Evolutionary conservation across 2,888 invertebrate species (phyloP).

Genomic region (Harpalus rufipes): DNA sequence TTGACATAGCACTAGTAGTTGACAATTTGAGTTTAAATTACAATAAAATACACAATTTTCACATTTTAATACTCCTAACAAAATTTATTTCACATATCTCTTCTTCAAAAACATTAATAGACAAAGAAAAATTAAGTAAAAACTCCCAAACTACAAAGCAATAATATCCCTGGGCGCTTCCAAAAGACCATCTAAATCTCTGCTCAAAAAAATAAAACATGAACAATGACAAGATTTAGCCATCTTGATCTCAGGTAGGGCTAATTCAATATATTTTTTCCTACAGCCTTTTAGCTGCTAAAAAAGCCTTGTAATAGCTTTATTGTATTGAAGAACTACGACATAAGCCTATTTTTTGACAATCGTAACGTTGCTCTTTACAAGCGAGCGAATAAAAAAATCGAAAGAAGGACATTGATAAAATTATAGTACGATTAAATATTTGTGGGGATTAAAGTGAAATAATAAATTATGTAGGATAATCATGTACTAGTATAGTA

Average conservation of each 20-base stretch:
- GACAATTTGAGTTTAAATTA: too few species aligned
- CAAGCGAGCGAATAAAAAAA: neutral
- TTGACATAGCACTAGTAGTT: too few species aligned
- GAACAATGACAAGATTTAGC: neutral
- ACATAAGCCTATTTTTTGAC: conserved; percentile 25
- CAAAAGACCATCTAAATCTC: neutral
- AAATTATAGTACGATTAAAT: neutral
- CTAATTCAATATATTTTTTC: conserved; percentile 1
- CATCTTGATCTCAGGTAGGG: neutral
- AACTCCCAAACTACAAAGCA: neutral
- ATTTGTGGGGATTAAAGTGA: neutral
- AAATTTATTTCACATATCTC: too few species aligned
- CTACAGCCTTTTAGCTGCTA: conserved; percentile 39
- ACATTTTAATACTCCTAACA: too few species aligned
- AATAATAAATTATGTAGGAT: neutral
- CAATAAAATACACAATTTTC: too few species aligned
- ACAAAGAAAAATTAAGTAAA: neutral
- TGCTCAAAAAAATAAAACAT: neutral
- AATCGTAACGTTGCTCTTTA: neutral
- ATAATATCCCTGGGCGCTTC: neutral
- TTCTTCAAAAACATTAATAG: neutral
- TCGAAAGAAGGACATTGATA: neutral
- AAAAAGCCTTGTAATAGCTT: conserved; percentile 45
- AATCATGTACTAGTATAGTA: too few species aligned
- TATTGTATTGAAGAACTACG: conserved; percentile 3